Base-by-base conservation (phyloP, 2,888 invertebrate genomes). In the Melanophora roralis region DNA sequence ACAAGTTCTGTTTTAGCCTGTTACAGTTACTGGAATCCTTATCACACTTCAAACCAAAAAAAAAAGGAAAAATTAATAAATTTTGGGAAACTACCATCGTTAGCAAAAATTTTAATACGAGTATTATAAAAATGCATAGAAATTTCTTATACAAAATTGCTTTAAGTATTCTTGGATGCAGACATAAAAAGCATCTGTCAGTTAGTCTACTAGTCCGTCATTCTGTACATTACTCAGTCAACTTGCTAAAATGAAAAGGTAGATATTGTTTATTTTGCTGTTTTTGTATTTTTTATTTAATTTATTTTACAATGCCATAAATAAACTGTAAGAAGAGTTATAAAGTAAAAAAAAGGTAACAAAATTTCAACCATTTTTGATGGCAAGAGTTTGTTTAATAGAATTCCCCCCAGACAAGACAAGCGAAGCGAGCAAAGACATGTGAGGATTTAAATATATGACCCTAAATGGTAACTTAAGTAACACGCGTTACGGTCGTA, bases 231-330 rank as follows among this genome's bases (percentile, higher is more conserved):
- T 6, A 27, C 6, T 27, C 19, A 45, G 19, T 45, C 8, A 19
- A 45, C 16, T 5, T 27, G 27, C 45, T 19, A 2, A 27, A 11
- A 16, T 45, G 45, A 4, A 16, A 45, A 27, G 45, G 16, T 19
- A 11, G 45, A 19, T 45, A 16, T 47, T 47, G 23, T 47, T 36
- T 14, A 7, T 45, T 7, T 47, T 47, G 19, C 19, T 14, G 19
- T 45, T 45, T 7, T 47, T 47, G 21, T 47, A 14, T 14, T 12
- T 45, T 7, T 47, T 47, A 11, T 32, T 12, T 0, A 47, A 62
- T 65, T 69, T 74, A 74, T 72, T 79, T 74, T 67, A 69, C 68
- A 73, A 64, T 49, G 45, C 38, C 69, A 65, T 51, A 67, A 65
- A 60, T 65, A 47, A 74, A 73, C 38, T 53, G 14, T 53, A 79